Conservation (phyloP, 2,888 invertebrate species). For the Dolichopus griseipennis region DNA sequence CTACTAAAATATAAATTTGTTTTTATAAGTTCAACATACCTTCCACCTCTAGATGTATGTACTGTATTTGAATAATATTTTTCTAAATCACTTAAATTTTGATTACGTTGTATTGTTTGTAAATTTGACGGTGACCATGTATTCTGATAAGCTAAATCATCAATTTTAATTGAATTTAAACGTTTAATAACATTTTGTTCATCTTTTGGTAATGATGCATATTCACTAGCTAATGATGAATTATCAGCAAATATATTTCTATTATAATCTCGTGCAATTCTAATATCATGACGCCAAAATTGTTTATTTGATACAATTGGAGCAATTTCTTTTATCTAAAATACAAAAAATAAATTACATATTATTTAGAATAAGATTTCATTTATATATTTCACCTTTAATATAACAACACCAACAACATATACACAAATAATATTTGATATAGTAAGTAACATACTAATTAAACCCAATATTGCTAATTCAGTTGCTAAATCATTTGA, state of each 20-base stretch:
- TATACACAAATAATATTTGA: conserved; percentile 68
- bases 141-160: conserved; percentile 31
- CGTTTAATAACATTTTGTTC: conserved; percentile 30
- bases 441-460: conserved; percentile 62
- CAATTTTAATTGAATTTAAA: conserved; percentile 23
- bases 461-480: conserved; percentile 53
- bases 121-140: conserved; percentile 38
- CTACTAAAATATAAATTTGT: too few species aligned
- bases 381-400: conserved; percentile 51
- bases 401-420: conserved; percentile 57
- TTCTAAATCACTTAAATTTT: conserved; percentile 33
- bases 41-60: conserved; percentile 14
- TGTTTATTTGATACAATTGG: conserved; percentile 46
- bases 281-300: conserved; percentile 58
- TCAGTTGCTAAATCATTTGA: conserved; percentile 54
- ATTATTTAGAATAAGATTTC: conserved; percentile 13
- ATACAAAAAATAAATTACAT: conserved; percentile 2
- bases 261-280: conserved; percentile 51
- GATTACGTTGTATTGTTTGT: conserved; percentile 20
- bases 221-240: conserved; percentile 36
- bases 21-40: conserved; percentile 14
- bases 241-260: conserved; percentile 39
- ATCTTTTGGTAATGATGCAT: conserved; percentile 30
- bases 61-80: conserved; percentile 29
- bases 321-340: conserved; percentile 53